Base-by-base conservation (phyloP, 2,113 vertebrate species). In the Morone saxatilis region DNA sequence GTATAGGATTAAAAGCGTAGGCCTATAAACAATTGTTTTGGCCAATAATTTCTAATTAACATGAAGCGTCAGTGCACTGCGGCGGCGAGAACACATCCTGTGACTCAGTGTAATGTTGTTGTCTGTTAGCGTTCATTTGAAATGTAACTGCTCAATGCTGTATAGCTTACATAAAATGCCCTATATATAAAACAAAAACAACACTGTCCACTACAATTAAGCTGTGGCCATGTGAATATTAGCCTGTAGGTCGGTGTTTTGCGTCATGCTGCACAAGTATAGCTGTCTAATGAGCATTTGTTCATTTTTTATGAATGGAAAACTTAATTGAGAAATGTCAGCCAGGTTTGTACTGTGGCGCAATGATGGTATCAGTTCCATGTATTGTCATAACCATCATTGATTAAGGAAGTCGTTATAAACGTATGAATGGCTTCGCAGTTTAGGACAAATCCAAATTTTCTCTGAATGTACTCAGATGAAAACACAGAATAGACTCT, bases 1-100 rank as follows among this genome's bases (percentile, higher is more conserved):
- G 1, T 38, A 3, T 10, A 16, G n/a, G 22, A 61, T 61, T 62
- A 38, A 56, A 77, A n/a, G 5, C 47, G 20, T 19, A 7, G 7
- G 16, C 14, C 41, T 0, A 17, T 16, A 6, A 48, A 36, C 13
- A 17, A 10, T 53, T 19, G 12, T 22, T 25, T 22, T 47, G n/a
- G 48, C 3, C 40, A 2, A n/a, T 59, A 16, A 25, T 65, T 65
- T 19, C 4, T 19, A 62, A 45, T 47, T 12, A 19, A 53, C n/a
- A 43, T 66, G 22, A 78, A 20, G 54, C 43, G 10, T 78, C 48
- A 19, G 9, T 19, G 56, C 61, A 71, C 36, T 54, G 61, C 50
- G 13, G 78, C 43, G 8, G n/a, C 56, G 19, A 14, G 1, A n/a
- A 47, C 1, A 25, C 10, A 61, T 9, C 16, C 20, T 47, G 17